Evolutionary conservation across 2,797 vertebrate genomes (phyloP), one percentile per base, ranked within the genome.

Genomic region (Adelosebastes latens): DNA sequence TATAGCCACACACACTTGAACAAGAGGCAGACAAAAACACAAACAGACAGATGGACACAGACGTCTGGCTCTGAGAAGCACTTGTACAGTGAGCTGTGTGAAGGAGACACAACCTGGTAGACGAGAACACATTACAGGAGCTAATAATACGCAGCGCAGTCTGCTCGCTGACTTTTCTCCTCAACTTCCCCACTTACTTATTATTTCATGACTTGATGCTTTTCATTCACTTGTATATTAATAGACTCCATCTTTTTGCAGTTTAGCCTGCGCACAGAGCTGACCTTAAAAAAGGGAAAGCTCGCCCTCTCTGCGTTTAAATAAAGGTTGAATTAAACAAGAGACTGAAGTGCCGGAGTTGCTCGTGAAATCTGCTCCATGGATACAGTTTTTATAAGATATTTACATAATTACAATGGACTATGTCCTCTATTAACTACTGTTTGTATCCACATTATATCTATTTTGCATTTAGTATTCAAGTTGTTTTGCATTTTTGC

Each of bases 1-100:
- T 60, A 61, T 5, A 61, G 4, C 9, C 34, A 27, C 63, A 66
- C 24, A 66, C 39, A 65, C 36, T 25, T 16, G 77, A 79, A 88
- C 73, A 84, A 88, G 65, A 87, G 69, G 80, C 81, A 75, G 75
- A 89, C 79, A 82, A 73, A 79, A 72, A 75, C 62, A 75, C 75
- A 84, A 63, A 81, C 66, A 79, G 81, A 82, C 88, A 89, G 85
- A 90, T 85, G 81, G 88, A 90, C 84, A 68, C 78, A 80, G 74
- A 80, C 83, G 78, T 83, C 88, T 87, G 86, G 87, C 77, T 91
- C 85, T 56, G 79, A 62, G 77, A 66, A 16, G 77, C 84, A 70
- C 61, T 81, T 11, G 56, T 79, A 82, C 85, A 80, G 36, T 32
- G 81, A 74, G 81, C 74, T 58, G 75, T 82, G 87, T 32, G 81